These are phyloP conservation scores for Zoanthus solanderi DNA, from an alignment of 92 coral and sea anemone species.

Conservation along the genomic window DNA sequence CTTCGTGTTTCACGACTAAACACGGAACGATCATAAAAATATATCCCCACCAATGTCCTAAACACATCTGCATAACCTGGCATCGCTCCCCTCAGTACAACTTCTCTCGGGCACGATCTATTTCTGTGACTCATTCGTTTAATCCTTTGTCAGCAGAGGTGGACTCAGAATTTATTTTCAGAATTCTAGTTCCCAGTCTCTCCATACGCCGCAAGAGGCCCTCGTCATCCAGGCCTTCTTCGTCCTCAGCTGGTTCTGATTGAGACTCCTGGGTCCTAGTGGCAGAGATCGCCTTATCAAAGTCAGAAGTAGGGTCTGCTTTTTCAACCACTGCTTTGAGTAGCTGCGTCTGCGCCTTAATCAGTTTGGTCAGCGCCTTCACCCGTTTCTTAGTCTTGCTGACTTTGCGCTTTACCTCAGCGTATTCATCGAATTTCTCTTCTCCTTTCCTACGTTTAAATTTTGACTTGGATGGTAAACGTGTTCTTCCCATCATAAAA, in stretches of 20 bases:
- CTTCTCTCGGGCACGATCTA: neutral
- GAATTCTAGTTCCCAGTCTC: conserved; percentile 14
- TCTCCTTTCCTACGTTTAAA: neutral
- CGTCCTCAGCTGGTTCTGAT: conserved; percentile 2
- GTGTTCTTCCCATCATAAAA: conserved; percentile 22
- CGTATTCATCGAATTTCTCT: conserved; percentile 3
- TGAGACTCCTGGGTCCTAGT: neutral
- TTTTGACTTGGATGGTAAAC: neutral
- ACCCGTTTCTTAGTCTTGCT: conserved; percentile 39
- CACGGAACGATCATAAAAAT: no score
- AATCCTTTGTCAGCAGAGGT: neutral
- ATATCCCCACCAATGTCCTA: no score
- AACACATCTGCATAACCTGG: no score
- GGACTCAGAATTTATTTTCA: neutral
- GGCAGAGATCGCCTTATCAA: conserved; percentile 8
- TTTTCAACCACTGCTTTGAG: conserved; percentile 28
- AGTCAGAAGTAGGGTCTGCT: conserved; percentile 12
- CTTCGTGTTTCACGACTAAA: no score
- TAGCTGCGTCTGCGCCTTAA: conserved; percentile 38
- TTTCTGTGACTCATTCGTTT: neutral
- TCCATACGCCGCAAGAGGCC: conserved; percentile 28
- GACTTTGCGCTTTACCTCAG: conserved; percentile 18
- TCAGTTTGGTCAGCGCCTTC: conserved; percentile 39
- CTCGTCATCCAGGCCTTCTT: neutral
- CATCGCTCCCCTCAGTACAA: neutral